Evolutionary conservation across 2,113 vertebrate species (phyloP).

Genomic region (Ibidorhyncha struthersii): DNA sequence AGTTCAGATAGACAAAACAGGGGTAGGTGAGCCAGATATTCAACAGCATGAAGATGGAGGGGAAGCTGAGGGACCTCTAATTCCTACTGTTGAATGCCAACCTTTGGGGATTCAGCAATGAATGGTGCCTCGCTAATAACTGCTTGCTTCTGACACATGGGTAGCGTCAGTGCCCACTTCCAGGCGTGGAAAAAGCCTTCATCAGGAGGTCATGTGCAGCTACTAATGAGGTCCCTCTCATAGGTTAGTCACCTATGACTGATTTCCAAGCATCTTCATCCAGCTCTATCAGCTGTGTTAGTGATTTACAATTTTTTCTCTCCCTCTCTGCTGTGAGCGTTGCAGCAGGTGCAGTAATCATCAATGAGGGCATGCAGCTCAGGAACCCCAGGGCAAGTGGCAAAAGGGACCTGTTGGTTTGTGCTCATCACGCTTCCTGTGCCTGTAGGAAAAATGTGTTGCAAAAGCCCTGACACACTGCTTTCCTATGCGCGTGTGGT

Average conservation of each 20-base stretch:
- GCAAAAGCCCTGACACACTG: not conserved
- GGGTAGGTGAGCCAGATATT: not conserved
- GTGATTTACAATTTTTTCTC: not conserved
- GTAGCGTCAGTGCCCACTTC: not conserved
- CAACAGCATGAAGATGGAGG: fast-evolving
- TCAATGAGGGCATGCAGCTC: fast-evolving
- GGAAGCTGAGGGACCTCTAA: not conserved
- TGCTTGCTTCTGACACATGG: not conserved
- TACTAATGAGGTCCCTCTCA: not conserved
- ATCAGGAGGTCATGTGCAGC: not conserved
- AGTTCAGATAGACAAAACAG: not conserved
- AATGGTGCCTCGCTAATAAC: not conserved
- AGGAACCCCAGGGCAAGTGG: not conserved
- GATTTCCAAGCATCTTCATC: not conserved
- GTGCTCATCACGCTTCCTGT: not conserved
- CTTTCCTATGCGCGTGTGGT: not conserved
- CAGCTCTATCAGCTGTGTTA: not conserved
- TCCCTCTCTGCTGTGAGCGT: not conserved
- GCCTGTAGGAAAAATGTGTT: not conserved
- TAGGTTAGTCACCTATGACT: not conserved
- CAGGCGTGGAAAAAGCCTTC: not conserved
- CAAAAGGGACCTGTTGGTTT: not conserved
- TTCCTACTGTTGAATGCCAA: fast-evolving
- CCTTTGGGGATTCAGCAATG: not conserved
- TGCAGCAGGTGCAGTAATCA: not conserved